Base-by-base conservation (phyloP, 2,888 invertebrate genomes). In the Spodoptera littoralis region DNA sequence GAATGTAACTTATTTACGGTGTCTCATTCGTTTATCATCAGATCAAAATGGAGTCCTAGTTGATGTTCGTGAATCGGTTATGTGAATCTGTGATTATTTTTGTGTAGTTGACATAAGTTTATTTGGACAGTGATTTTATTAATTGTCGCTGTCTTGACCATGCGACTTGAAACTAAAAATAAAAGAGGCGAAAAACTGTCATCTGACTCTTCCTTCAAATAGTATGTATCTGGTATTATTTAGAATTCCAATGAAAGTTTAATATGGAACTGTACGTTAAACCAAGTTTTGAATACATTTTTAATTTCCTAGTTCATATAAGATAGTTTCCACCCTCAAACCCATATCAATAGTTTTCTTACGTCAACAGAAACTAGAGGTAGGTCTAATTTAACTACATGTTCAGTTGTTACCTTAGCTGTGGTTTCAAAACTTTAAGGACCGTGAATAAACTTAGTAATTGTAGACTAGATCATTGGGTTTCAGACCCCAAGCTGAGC, bases 371-470 rank as follows among this genome's bases (percentile, higher is more conserved):
- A 54, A 47, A 64, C 52, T 43, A 27, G 13, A n/a, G 9, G 11
- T 8, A 24, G 22, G 22, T 44, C n/a, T 27, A 46, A 43, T 62
- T 57, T 50, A 50, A 62, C 41, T 30, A 24, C 47, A 24, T 36
- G 27, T 22, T 50, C 57, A 4, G 36, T 30, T 13, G 57, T 45
- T 53, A 58, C 57, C 45, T 58, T 46, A 4, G 24, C 36, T 66
- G 61, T 11, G 67, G 76, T 68, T 66, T 50, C 8, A 9, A 12
- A 76, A 78, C 60, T 73, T 69, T 54, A 46, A 69, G 57, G 58
- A 44, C 8, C 13, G 41, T 50, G 61, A 60, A 62, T 61, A 58
- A 70, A 77, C 70, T 77, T 73, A n/a, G 60, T 65, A 49, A 62
- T 64, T 68, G 60, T 36, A 46, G 24, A 41, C 43, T 51, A 57